Evolutionary conservation across 1,140 invertebrate species (phyloP).

Genomic region (Alviniconcha marisindica): DNA sequence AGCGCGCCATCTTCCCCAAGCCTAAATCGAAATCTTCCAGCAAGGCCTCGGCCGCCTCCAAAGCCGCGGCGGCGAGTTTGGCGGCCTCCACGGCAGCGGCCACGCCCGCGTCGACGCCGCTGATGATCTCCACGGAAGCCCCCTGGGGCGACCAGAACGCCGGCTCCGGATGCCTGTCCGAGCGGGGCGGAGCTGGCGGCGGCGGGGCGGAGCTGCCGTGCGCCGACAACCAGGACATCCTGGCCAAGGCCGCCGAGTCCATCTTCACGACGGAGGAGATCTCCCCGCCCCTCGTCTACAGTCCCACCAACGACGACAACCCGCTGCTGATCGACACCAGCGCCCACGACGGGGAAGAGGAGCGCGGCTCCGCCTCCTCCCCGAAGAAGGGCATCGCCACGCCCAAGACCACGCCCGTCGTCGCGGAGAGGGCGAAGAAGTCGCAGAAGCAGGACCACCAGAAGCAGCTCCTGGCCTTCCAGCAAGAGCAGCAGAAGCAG

Average conservation of each 20-base stretch:
- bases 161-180: background rate
- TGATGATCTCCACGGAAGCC: constrained; percentile 27
- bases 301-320: constrained; percentile 70
- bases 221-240: constrained; percentile 66
- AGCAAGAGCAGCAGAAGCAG: constrained; percentile 25
- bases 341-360: constrained; percentile 62
- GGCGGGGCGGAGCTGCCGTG: background rate
- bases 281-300: constrained; percentile 53
- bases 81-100: background rate
- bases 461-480: background rate
- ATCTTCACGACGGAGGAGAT: constrained; percentile 71
- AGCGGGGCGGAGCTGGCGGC: constrained; percentile 14
- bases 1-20: constrained; percentile 61
- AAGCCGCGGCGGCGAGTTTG: background rate
- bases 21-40: constrained; percentile 44
- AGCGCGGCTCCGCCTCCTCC: constrained; percentile 38
- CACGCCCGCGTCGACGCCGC: background rate
- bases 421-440: background rate
- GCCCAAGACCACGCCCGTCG: background rate
- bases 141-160: constrained; percentile 7
- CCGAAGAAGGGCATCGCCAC: background rate
- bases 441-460: background rate
- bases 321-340: constrained; percentile 72
- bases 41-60: constrained; percentile 35
- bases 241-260: constrained; percentile 75